These are phyloP conservation scores for Pogonocherus hispidulus DNA, from an alignment of 2,888 invertebrate species.

Conservation along the genomic window DNA sequence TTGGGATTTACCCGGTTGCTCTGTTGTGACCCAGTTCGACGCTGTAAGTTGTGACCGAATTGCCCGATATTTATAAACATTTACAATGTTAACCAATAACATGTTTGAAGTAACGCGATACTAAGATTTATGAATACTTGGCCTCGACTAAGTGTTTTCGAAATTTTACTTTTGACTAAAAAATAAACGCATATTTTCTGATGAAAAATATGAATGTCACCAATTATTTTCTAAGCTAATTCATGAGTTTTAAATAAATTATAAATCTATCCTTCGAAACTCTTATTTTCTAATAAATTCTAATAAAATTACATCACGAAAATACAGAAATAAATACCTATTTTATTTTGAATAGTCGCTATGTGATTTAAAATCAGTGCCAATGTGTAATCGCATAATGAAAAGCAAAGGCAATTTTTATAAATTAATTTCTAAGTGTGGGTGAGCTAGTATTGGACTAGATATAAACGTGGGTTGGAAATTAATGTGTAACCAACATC, in stretches of 20 bases:
- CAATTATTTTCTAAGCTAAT: conserved; percentile 1
- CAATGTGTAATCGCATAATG: conserved; percentile 5
- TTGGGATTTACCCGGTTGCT: too few relatives aligned
- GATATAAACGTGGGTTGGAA: conserved; percentile 8
- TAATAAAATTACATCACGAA: background rate
- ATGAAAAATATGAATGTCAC: conserved; percentile 1
- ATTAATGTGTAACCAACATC: conserved; percentile 7
- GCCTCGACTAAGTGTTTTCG: conserved; percentile 5
- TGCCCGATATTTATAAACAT: conserved; percentile 13
- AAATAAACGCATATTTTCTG: conserved; percentile 6
- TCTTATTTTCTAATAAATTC: conserved; percentile 4
- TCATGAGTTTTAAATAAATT: background rate
- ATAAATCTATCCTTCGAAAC: background rate
- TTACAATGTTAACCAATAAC: conserved; percentile 15
- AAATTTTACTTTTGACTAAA: background rate
- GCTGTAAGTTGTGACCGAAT: conserved; percentile 13
- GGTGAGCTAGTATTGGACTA: conserved; percentile 10
- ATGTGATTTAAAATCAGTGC: background rate
- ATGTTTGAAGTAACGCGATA: conserved; percentile 14
- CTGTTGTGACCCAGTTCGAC: too few relatives aligned
- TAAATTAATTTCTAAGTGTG: conserved; percentile 12
- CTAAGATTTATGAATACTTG: conserved; percentile 15
- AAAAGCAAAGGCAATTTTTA: conserved; percentile 3
- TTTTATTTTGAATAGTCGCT: conserved; percentile 5
- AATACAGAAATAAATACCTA: background rate